Evolutionary conservation across 1,140 invertebrate species (phyloP).

Genomic region (Gonatopus flavifemur): DNA sequence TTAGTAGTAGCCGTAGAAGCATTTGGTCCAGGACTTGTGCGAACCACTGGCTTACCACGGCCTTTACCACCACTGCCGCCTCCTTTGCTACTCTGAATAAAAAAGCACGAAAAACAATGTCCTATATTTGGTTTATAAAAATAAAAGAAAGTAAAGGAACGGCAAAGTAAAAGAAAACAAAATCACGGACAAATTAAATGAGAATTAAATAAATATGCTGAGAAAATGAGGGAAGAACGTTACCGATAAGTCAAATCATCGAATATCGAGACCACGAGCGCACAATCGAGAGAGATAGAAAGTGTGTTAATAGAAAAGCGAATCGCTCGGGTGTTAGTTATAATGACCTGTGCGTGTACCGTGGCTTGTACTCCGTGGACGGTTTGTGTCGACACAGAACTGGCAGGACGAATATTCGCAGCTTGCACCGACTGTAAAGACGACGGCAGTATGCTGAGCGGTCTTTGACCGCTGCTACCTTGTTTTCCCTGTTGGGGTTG

Average conservation of each 20-base stretch:
- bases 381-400: constrained; percentile 78
- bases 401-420: constrained; percentile 69
- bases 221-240: constrained; percentile 6
- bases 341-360: constrained; percentile 51
- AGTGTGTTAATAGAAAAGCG: no score
- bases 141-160: constrained; percentile 4
- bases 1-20: constrained; percentile 55
- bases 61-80: constrained; percentile 51
- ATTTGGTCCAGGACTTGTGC: constrained; percentile 64
- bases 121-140: constrained; percentile 13
- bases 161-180: no score
- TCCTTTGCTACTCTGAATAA: constrained; percentile 52
- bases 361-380: constrained; percentile 66
- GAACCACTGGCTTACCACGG: constrained; percentile 60
- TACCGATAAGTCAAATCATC: no score
- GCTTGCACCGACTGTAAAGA: constrained; percentile 52
- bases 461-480: constrained; percentile 59
- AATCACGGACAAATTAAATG: constrained; percentile 7
- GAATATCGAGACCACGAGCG: no score
- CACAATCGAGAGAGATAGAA: constrained; percentile 53
- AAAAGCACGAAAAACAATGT: constrained; percentile 29
- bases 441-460: constrained; percentile 68
- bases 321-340: no score
- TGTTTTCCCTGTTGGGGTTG: constrained; percentile 59
- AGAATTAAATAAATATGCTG: constrained; percentile 10